Conservation (phyloP, 92 coral and sea anemone species). For the Phymanthus crucifer region DNA sequence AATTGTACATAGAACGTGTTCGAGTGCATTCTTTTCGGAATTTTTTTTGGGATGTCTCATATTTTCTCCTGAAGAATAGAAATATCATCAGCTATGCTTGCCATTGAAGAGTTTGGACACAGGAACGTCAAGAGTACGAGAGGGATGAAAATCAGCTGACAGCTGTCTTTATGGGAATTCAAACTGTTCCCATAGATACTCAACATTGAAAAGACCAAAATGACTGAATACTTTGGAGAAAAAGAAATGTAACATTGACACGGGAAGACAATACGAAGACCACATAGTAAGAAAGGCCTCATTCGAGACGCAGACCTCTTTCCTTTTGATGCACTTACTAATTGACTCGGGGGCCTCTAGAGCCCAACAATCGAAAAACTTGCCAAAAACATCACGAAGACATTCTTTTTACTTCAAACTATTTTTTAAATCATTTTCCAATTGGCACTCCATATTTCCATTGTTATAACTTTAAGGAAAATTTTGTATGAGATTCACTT, state of each 20-base stretch:
- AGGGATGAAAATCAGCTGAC: not conserved
- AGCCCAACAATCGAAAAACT: not conserved
- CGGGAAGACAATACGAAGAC: not conserved
- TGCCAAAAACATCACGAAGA: not conserved
- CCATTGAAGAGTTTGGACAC: not conserved
- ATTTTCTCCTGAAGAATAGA: not conserved
- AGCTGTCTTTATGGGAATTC: not conserved
- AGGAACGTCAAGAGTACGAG: not conserved
- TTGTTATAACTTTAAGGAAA: too few species aligned
- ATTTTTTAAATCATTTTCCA: not conserved
- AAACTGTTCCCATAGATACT: not conserved
- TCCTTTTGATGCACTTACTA: not conserved
- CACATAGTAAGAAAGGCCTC: not conserved
- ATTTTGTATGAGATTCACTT: too few species aligned
- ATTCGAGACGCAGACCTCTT: not conserved
- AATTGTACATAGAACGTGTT: not conserved
- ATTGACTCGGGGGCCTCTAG: not conserved
- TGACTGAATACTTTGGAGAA: not conserved
- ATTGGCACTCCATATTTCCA: too few species aligned
- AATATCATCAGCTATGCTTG: not conserved
- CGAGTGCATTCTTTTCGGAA: too few species aligned
- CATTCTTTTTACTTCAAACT: not conserved
- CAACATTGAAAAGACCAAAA: not conserved
- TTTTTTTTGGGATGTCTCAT: too few species aligned
- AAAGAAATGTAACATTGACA: not conserved